Percentiles rank a stretch among this genome's conserved stretches.
Conservation (phyloP, 2,888 invertebrate species). For the Lissocephala sabroskyi region DNA sequence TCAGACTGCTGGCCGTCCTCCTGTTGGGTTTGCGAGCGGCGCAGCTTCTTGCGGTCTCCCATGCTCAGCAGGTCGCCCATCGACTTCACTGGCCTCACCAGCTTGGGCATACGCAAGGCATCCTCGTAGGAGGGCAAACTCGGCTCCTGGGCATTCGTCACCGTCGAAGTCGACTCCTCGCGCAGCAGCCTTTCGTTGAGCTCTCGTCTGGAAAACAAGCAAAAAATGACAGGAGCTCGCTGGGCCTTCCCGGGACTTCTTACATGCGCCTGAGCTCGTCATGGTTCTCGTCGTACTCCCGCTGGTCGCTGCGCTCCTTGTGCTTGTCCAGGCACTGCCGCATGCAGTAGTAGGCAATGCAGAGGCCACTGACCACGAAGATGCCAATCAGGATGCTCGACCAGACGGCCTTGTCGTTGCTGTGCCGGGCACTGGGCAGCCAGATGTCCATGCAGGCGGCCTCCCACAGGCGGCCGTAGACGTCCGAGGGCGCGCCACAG, state of each 20-base stretch:
- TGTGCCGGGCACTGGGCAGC: conserved; percentile 73
- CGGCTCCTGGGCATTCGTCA: conserved; percentile 78
- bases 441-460: conserved; percentile 78
- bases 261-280: conserved; percentile 69
- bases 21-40: conserved; percentile 41
- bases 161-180: conserved; percentile 74
- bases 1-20: conserved; percentile 46
- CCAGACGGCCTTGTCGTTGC: conserved; percentile 75
- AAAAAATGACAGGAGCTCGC: background rate
- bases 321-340: conserved; percentile 75
- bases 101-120: conserved; percentile 82
- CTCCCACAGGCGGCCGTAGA: conserved; percentile 80
- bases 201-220: conserved; percentile 59
- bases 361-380: conserved; percentile 39
- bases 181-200: conserved; percentile 75
- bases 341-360: conserved; percentile 47
- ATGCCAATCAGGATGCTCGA: conserved; percentile 76
- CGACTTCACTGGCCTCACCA: conserved; percentile 77
- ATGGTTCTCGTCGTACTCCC: conserved; percentile 73
- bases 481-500: conserved; percentile 78
- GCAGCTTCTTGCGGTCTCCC: conserved; percentile 60
- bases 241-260: too few relatives aligned
- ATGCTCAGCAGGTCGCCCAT: conserved; percentile 71
- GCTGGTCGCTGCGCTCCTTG: conserved; percentile 68
- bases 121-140: conserved; percentile 85